These are phyloP conservation scores for Lamprologus tigripictilis DNA, from an alignment of 2,113 vertebrate genomes.

Conservation along the genomic window DNA sequence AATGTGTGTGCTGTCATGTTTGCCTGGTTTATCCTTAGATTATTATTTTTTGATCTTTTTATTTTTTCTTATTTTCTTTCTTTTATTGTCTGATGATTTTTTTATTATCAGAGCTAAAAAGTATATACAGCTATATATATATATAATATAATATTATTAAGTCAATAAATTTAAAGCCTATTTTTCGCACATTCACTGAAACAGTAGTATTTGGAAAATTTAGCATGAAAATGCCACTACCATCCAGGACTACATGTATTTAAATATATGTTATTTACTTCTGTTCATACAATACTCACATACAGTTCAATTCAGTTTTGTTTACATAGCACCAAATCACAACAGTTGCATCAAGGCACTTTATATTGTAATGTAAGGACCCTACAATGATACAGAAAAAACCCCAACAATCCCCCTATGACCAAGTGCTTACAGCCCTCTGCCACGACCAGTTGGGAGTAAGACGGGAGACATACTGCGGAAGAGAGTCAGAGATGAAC, in stretches of 20 bases:
- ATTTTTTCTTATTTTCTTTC: neutral
- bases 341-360: neutral
- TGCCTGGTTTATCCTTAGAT: neutral
- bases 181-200: neutral
- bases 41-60: neutral
- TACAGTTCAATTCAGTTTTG: neutral
- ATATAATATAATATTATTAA: neutral
- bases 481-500: neutral
- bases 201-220: neutral
- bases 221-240: neutral
- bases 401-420: neutral
- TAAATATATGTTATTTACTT: neutral
- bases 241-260: neutral
- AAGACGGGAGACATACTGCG: neutral
- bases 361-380: neutral
- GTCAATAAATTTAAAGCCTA: neutral
- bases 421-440: neutral
- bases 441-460: neutral
- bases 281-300: neutral
- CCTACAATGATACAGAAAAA: neutral
- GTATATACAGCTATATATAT: neutral
- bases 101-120: neutral
- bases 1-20: neutral
- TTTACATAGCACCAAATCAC: neutral
- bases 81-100: neutral